Percentiles rank a stretch among this genome's conserved stretches.
phyloP scores from a whole-genome alignment of 2,797 vertebrate genomes.

The Parauchenoglanis ngamensis region DNA sequence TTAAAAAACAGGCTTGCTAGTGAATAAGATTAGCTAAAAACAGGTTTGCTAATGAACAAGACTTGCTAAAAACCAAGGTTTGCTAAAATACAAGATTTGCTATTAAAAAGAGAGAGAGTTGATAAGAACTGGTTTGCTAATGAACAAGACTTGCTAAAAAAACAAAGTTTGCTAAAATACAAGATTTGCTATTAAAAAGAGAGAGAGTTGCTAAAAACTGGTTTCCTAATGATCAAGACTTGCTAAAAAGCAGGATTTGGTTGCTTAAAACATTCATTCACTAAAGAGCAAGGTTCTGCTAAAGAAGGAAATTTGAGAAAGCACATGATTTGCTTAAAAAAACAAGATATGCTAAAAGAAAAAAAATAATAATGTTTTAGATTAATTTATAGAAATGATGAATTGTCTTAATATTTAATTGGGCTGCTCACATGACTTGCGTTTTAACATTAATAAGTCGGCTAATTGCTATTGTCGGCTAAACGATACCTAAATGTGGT shows the following conservation, averaged over 20 bases:
- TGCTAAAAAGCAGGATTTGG: background rate
- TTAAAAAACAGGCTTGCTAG: background rate
- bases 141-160: too few species aligned
- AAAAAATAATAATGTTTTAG: too few species aligned
- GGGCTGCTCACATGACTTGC: background rate
- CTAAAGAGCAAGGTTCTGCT: background rate
- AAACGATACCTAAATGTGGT: too few species aligned
- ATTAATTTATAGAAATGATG: background rate
- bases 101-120: background rate
- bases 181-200: background rate
- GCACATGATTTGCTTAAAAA: background rate
- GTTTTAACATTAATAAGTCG: background rate
- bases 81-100: background rate
- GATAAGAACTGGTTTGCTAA: background rate
- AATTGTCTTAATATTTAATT: background rate
- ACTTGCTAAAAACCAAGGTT: background rate
- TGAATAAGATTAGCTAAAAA: background rate
- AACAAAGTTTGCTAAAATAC: background rate
- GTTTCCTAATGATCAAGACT: background rate
- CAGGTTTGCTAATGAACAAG: background rate
- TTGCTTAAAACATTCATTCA: too few species aligned
- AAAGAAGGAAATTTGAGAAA: background rate
- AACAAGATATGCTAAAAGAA: too few species aligned
- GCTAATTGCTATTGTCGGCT: background rate
- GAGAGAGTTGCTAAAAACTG: background rate